These are phyloP conservation scores for Pantherophis vulpinus DNA, from an alignment of 2,797 vertebrate species.

Conservation along the genomic window DNA sequence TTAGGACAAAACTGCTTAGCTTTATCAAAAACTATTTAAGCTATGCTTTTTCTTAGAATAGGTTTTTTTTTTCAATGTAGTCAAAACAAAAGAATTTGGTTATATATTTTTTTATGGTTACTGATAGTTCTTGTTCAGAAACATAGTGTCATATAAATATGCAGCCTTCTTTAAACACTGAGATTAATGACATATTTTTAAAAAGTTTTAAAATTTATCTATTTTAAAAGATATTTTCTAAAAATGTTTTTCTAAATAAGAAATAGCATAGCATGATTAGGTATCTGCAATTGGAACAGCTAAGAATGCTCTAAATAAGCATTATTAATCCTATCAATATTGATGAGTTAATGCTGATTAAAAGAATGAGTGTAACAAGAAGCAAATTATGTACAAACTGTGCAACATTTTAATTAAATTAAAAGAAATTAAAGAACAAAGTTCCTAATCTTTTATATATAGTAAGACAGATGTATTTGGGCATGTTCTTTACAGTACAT, in stretches of 20 bases:
- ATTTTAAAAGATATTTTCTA: neutral
- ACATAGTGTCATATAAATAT: constrained; percentile 4
- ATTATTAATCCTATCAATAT: neutral
- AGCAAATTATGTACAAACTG: neutral
- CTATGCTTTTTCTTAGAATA: constrained; percentile 51
- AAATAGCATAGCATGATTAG: neutral
- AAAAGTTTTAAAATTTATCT: neutral
- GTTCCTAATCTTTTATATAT: neutral
- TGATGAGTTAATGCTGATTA: neutral
- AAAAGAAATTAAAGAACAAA: neutral
- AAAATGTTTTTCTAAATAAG: neutral
- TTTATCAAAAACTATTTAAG: constrained; percentile 63
- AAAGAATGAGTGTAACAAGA: neutral
- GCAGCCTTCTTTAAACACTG: constrained; percentile 29
- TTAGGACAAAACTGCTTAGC: constrained; percentile 65
- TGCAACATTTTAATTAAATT: neutral
- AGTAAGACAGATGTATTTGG: neutral
- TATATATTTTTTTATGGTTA: constrained; percentile 33
- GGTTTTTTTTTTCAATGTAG: constrained; percentile 28
- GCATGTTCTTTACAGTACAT: neutral
- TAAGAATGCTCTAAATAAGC: neutral
- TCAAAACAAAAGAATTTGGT: constrained; percentile 46
- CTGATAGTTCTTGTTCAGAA: constrained; percentile 54
- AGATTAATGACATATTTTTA: constrained; percentile 16
- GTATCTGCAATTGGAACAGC: neutral